Evolutionary conservation across 1,140 invertebrate species (phyloP), one percentile per base, ranked within the genome.

Genomic region (Drosophila truncata): DNA sequence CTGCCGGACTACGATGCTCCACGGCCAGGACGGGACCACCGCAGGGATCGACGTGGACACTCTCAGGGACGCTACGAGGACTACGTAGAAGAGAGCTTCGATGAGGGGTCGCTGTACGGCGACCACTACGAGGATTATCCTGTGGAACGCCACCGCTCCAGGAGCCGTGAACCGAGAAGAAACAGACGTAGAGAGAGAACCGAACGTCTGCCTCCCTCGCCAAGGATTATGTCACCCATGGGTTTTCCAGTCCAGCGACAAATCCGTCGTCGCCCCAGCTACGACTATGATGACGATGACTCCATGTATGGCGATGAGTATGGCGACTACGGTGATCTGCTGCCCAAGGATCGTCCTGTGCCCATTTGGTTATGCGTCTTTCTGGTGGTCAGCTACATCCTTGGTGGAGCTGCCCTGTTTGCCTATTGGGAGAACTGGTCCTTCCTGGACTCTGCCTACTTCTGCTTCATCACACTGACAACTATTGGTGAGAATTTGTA

Each of bases 381-480:
- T 78, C 94, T 98, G 2, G 98, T 98, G 5, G 95, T 98, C 14
- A 96, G 96, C 39, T 98, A 98, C 91, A 98, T 98, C 76, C 94
- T 98, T 46, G 96, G 96, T 1, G 97, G 98, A 3, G 97, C 97
- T 2, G 97, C 95, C 64, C 94, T 98, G 0, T 98, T 99, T 93
- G 95, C 95, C 49, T 94, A 95, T 57, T 96, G 97, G 97, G 98
- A 99, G 93, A 94, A 95, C 39, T 99, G 98, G 98, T 94, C 94
- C 0, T 97, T 97, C 82, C 94, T 98, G 58, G 97, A 99, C 91
- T 97, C 97, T 0, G 97, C 97, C 2, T 99, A 99, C 92, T 99
- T 99, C 93, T 99, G 98, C 93, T 99, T 99, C 93, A 98, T 99
- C 66, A 99, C 98, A 0, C 94, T 99, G 39, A 98, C 98, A 1